Evolutionary conservation across 2,113 vertebrate species (phyloP).

Genomic region (Aix galericulata): DNA sequence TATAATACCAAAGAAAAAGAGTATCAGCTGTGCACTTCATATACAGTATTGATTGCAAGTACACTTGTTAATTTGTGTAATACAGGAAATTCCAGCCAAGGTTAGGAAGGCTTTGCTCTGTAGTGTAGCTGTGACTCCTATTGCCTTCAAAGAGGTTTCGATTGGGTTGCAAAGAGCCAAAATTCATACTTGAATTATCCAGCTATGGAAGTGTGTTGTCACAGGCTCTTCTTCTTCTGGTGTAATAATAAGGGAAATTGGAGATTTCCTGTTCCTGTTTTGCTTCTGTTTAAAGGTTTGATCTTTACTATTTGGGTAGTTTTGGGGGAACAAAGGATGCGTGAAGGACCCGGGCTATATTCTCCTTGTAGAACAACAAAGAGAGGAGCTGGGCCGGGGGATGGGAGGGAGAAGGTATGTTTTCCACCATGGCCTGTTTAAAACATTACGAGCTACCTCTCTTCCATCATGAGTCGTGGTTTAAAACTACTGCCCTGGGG

Average conservation of each 20-base stretch:
- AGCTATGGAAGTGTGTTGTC: not conserved
- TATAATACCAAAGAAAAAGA: not conserved
- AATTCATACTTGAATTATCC: not conserved
- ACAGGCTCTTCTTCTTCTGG: not conserved
- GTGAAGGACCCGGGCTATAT: not conserved
- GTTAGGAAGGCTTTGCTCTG: not conserved
- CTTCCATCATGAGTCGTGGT: slow-evolving; percentile 53
- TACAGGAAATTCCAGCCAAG: not conserved
- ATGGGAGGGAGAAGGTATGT: not conserved
- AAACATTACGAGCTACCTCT: slow-evolving; percentile 26
- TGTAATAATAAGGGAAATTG: not conserved
- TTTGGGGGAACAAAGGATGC: not conserved
- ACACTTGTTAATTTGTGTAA: not conserved
- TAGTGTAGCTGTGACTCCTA: not conserved
- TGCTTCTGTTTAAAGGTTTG: not conserved
- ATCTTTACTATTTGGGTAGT: not conserved
- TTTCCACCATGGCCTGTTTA: slow-evolving; percentile 32
- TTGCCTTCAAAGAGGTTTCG: not conserved
- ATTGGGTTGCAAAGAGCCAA: not conserved
- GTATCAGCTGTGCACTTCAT: not conserved
- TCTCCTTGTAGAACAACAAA: not conserved
- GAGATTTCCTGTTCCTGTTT: not conserved
- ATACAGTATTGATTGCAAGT: not conserved
- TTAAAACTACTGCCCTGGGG: slow-evolving; percentile 55
- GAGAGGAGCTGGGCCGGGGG: not conserved